Evolutionary conservation across 2,888 invertebrate species (phyloP).

Genomic region (Parnassius smintheus): DNA sequence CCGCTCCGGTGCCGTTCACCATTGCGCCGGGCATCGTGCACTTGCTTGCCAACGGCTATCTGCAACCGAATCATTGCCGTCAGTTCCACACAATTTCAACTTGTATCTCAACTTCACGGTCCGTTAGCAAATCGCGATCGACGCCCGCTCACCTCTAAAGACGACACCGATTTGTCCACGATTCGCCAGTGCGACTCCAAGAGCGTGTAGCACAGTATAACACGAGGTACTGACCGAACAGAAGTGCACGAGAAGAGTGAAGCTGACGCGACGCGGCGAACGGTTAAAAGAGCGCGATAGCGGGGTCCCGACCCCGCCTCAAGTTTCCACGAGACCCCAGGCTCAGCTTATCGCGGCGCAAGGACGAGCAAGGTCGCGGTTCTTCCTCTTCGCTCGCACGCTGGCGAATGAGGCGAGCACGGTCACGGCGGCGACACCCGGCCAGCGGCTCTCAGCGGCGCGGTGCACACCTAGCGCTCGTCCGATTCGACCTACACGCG

Average conservation of each 20-base stretch:
- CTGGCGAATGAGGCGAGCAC: constrained; percentile 2
- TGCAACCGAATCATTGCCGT: constrained; percentile 43
- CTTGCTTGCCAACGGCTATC: constrained; percentile 32
- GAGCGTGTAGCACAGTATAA: constrained; percentile 26
- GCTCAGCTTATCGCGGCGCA: constrained; percentile 53
- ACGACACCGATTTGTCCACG: constrained; percentile 4
- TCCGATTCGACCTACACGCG: constrained; percentile 53
- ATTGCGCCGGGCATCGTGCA: constrained; percentile 62
- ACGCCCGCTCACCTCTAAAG: constrained; percentile 2
- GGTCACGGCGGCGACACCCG: background rate
- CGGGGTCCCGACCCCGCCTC: constrained; percentile 57
- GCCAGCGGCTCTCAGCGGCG: background rate
- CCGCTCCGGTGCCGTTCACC: constrained; percentile 50
- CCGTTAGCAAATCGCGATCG: constrained; percentile 35
- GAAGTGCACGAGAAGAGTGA: constrained; percentile 55
- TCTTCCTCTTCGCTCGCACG: constrained; percentile 27
- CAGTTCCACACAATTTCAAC: background rate
- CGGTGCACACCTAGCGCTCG: constrained; percentile 28
- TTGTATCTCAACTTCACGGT: background rate
- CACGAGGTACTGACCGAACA: constrained; percentile 38
- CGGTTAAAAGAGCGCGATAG: constrained; percentile 64
- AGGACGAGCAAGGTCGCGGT: constrained; percentile 70
- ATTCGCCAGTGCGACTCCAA: background rate
- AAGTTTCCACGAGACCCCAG: constrained; percentile 58
- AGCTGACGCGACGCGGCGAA: constrained; percentile 43